Conservation (phyloP, 2,113 vertebrate species). For the Nesospiza acunhae region DNA sequence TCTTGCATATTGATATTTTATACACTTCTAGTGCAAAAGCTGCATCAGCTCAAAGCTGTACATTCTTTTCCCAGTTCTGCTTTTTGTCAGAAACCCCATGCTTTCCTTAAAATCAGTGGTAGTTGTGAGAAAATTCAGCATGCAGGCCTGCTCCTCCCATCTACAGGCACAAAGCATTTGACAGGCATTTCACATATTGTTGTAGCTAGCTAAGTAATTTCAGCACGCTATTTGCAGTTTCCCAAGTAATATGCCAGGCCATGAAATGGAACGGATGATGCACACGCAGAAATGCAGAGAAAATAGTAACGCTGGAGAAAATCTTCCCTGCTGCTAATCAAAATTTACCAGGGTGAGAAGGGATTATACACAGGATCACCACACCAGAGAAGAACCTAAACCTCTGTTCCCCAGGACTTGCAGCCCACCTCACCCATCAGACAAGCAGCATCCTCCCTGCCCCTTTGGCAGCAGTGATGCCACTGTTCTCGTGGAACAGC, state of each 20-base stretch:
- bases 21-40: neutral
- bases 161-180: neutral
- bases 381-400: neutral
- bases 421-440: neutral
- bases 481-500: accelerated
- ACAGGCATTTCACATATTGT: slow-evolving; percentile 10
- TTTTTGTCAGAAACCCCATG: neutral
- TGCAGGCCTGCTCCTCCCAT: neutral
- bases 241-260: neutral
- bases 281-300: neutral
- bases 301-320: neutral
- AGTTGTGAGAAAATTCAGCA: neutral
- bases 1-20: neutral
- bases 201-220: neutral
- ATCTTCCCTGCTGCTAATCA: neutral
- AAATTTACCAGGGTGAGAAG: neutral
- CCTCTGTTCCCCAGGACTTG: accelerated
- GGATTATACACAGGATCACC: neutral
- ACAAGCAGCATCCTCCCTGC: neutral
- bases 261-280: neutral
- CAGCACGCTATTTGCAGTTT: slow-evolving; percentile 8
- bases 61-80: neutral
- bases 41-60: neutral
- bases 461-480: neutral
- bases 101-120: neutral